Percentiles rank a stretch among this genome's conserved stretches.
Evolutionary conservation across 2,113 vertebrate genomes (phyloP).

Genomic region (Xiphophorus couchianus): DNA sequence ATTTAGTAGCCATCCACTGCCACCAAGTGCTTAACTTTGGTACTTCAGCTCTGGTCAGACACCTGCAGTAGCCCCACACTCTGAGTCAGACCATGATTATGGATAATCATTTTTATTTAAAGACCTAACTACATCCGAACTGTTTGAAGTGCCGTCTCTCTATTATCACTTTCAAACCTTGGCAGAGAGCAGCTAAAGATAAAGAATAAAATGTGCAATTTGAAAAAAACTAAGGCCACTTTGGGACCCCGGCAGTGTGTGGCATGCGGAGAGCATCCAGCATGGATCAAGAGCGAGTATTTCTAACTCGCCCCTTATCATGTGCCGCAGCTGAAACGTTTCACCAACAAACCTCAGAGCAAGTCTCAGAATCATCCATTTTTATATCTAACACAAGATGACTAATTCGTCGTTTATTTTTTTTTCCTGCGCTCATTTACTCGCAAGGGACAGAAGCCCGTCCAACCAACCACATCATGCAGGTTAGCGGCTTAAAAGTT

Average conservation of each 20-base stretch:
- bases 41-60: slow-evolving; percentile 46
- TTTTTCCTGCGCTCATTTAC: slow-evolving; percentile 18
- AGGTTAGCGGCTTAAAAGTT: slow-evolving; percentile 48
- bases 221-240: slow-evolving; percentile 13
- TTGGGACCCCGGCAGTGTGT: slow-evolving; percentile 15
- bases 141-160: slow-evolving; percentile 34
- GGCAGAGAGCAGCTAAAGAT: slow-evolving; percentile 12
- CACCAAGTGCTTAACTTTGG: slow-evolving; percentile 73
- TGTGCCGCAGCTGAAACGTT: slow-evolving; percentile 9
- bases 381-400: background rate
- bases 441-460: background rate
- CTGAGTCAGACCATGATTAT: slow-evolving; percentile 26
- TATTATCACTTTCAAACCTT: slow-evolving; percentile 11
- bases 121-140: slow-evolving; percentile 19
- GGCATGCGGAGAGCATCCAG: background rate
- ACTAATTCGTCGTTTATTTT: slow-evolving; percentile 15
- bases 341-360: slow-evolving; percentile 20
- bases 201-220: slow-evolving; percentile 16
- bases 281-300: background rate
- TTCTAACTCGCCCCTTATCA: slow-evolving; percentile 19
- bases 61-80: slow-evolving; percentile 28
- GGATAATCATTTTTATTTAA: slow-evolving; percentile 30
- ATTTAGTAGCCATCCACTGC: slow-evolving; percentile 71
- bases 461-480: background rate
- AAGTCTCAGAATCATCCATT: slow-evolving; percentile 1